phyloP scores from a whole-genome alignment of 1,140 invertebrate species.

The Nasonia giraulti region DNA sequence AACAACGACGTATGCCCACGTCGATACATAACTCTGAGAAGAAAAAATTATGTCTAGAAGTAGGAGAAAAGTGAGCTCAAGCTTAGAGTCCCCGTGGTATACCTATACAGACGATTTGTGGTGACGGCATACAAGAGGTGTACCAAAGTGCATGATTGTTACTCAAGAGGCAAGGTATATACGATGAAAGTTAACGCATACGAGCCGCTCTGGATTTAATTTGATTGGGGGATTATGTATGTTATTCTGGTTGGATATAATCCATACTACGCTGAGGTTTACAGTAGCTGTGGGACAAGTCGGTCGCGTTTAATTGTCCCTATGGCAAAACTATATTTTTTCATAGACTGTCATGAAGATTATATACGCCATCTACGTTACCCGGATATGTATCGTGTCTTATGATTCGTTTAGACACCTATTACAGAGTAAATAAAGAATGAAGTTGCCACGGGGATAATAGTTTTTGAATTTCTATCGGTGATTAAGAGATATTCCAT shows the following conservation, averaged over 20 bases:
- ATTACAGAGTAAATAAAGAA: no score
- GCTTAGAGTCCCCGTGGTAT: background rate
- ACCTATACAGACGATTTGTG: background rate
- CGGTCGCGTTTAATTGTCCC: constrained; percentile 14
- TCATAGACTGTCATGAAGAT: background rate
- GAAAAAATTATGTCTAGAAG: background rate
- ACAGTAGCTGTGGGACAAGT: background rate
- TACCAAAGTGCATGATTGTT: background rate
- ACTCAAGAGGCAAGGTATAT: background rate
- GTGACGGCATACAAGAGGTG: background rate
- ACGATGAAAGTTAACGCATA: background rate
- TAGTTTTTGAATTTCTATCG: no score
- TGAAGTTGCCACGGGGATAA: no score
- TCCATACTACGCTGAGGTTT: background rate
- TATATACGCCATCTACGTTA: no score
- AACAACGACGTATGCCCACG: background rate
- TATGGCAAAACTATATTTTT: background rate
- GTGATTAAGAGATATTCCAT: no score
- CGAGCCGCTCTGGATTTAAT: background rate
- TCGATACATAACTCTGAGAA: background rate
- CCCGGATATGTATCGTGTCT: no score
- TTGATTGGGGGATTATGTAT: background rate
- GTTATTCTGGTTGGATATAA: background rate
- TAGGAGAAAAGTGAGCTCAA: background rate
- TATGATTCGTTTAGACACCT: no score